Evolutionary conservation across 2,113 vertebrate genomes (phyloP).

Genomic region (Gasterosteus aculeatus): DNA sequence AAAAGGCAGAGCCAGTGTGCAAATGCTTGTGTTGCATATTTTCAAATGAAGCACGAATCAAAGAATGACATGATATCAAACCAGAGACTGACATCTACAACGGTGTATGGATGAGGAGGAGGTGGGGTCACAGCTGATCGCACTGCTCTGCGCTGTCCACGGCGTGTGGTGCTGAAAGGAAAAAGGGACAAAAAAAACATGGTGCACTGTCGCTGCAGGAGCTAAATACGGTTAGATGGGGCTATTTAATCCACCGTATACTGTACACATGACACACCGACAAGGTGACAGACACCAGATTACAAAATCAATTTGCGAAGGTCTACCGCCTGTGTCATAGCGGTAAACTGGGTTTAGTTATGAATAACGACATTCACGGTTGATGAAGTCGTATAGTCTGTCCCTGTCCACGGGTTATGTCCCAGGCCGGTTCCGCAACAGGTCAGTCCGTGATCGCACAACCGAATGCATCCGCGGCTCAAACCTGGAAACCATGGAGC

Average conservation of each 20-base stretch:
- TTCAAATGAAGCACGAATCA: not conserved
- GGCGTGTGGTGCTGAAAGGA: slow-evolving; percentile 65
- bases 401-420: not conserved
- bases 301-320: slow-evolving; percentile 31
- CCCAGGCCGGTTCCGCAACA: slow-evolving; percentile 2
- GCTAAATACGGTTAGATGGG: slow-evolving; percentile 39
- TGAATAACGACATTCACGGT: not conserved
- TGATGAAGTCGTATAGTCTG: not conserved
- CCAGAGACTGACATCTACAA: not conserved
- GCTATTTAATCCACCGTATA: slow-evolving; percentile 9
- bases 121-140: slow-evolving; percentile 22
- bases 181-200: not conserved
- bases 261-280: slow-evolving; percentile 28
- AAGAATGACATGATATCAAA: not conserved
- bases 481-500: not conserved
- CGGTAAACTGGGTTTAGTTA: slow-evolving; percentile 6
- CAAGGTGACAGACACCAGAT: slow-evolving; percentile 34
- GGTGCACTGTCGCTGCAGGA: slow-evolving; percentile 15
- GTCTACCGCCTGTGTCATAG: not conserved
- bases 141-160: slow-evolving; percentile 63
- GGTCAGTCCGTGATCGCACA: not conserved
- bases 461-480: not conserved
- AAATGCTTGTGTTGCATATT: not conserved
- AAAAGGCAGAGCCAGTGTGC: not conserved
- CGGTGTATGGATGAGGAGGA: not conserved